Conservation (phyloP, 1,140 invertebrate genomes). For the Nylanderia fulva region DNA sequence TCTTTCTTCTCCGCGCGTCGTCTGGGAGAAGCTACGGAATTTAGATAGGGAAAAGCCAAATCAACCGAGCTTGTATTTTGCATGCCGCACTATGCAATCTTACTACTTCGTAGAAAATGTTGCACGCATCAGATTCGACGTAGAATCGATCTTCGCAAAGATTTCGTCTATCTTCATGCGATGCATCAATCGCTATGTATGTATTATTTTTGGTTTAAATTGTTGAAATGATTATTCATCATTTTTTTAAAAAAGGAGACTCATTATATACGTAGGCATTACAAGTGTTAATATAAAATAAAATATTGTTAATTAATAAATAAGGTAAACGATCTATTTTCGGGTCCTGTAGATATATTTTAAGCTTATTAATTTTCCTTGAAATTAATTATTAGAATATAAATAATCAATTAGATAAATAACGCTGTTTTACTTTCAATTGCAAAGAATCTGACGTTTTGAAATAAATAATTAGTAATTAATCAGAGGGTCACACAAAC, state of each 20-base stretch:
- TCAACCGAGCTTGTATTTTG: constrained; percentile 51
- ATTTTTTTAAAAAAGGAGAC: not conserved
- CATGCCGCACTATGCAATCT: constrained; percentile 23
- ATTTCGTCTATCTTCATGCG: not conserved
- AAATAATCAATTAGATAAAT: no score
- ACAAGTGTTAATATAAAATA: constrained; percentile 9
- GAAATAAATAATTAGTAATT: no score
- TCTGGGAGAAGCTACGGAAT: constrained; percentile 46
- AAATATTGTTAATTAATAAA: not conserved
- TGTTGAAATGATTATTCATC: not conserved
- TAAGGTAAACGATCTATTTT: no score
- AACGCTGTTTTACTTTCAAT: no score
- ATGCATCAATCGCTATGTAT: not conserved
- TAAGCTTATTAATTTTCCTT: no score
- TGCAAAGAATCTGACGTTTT: no score
- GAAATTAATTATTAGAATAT: no score
- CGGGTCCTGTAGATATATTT: no score
- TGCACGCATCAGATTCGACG: constrained; percentile 22
- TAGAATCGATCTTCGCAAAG: constrained; percentile 16
- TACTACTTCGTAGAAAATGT: constrained; percentile 20
- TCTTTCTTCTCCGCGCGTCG: constrained; percentile 51
- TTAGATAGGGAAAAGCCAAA: constrained; percentile 56
- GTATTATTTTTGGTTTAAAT: not conserved
- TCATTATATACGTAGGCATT: not conserved
- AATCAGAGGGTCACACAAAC: no score